Evolutionary conservation across 2,888 invertebrate species (phyloP).

Genomic region (Arctia plantaginis): DNA sequence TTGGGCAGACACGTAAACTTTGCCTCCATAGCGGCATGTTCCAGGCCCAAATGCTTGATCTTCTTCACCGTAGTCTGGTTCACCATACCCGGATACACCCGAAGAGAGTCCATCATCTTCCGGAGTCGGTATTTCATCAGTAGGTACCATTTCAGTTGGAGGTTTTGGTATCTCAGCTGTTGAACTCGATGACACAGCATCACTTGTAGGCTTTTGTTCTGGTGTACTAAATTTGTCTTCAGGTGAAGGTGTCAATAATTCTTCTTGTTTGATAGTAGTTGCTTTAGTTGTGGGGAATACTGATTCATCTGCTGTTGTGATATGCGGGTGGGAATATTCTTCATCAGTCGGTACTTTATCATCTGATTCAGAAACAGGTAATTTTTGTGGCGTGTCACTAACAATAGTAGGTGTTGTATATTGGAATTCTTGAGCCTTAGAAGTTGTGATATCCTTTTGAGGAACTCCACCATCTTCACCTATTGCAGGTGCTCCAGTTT

Average conservation of each 20-base stretch:
- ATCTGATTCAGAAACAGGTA: slow-evolving; percentile 35
- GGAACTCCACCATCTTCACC: slow-evolving; percentile 2
- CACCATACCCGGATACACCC: slow-evolving; percentile 81
- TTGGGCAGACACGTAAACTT: slow-evolving; percentile 97
- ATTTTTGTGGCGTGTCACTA: slow-evolving; percentile 23
- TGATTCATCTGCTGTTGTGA: slow-evolving; percentile 43
- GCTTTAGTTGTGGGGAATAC: slow-evolving; percentile 41
- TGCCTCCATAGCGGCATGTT: slow-evolving; percentile 96
- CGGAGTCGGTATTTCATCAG: slow-evolving; percentile 70
- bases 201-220: slow-evolving; percentile 58
- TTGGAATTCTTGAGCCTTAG: slow-evolving; percentile 14
- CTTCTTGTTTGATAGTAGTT: slow-evolving; percentile 44
- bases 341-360: slow-evolving; percentile 35
- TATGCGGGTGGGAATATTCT: slow-evolving; percentile 34
- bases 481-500: not conserved
- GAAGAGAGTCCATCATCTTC: slow-evolving; percentile 73
- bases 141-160: slow-evolving; percentile 65
- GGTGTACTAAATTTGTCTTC: slow-evolving; percentile 63
- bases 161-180: slow-evolving; percentile 70
- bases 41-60: slow-evolving; percentile 94
- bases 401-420: slow-evolving; percentile 26
- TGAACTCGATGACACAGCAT: slow-evolving; percentile 47
- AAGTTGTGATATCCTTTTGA: slow-evolving; percentile 17
- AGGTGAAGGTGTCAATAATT: slow-evolving; percentile 46
- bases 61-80: slow-evolving; percentile 91